These are phyloP conservation scores for Darevskia nairensis DNA, from an alignment of 2,797 vertebrate species.

Conservation along the genomic window DNA sequence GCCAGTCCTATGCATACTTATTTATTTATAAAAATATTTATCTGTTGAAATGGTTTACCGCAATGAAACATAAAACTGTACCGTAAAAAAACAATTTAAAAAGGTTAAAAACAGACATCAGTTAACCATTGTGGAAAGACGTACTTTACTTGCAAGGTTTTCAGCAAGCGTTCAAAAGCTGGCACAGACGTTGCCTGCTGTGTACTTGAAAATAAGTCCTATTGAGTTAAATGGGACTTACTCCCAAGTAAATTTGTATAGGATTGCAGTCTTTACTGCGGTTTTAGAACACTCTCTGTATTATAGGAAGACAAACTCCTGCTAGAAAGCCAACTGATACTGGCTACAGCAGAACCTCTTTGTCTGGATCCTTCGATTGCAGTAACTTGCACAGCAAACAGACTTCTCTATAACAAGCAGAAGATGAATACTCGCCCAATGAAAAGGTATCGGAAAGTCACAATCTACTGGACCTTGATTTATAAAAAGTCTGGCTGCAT, in stretches of 20 bases:
- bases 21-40: no score
- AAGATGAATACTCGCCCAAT: conserved; percentile 98
- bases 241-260: neutral
- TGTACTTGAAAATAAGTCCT: neutral
- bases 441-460: conserved; percentile 86
- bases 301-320: conserved; percentile 96
- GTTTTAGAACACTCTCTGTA: conserved; percentile 15
- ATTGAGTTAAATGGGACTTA: neutral
- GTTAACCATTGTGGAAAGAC: no score
- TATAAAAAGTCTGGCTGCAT: conserved; percentile 29
- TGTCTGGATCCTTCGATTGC: conserved; percentile 97
- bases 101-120: no score
- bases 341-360: conserved; percentile 96
- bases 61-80: no score
- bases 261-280: neutral
- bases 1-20: neutral
- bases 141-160: no score
- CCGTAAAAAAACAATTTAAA: no score
- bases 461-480: neutral
- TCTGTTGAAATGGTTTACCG: no score
- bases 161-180: no score
- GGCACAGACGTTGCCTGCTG: no score
- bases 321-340: conserved; percentile 96
- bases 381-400: conserved; percentile 94
- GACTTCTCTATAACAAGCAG: conserved; percentile 96